A percentile compares a stretch with the other conserved stretches of the same genome.
Conservation (phyloP, 2,888 invertebrate genomes). For the Octonoba sinensis region DNA sequence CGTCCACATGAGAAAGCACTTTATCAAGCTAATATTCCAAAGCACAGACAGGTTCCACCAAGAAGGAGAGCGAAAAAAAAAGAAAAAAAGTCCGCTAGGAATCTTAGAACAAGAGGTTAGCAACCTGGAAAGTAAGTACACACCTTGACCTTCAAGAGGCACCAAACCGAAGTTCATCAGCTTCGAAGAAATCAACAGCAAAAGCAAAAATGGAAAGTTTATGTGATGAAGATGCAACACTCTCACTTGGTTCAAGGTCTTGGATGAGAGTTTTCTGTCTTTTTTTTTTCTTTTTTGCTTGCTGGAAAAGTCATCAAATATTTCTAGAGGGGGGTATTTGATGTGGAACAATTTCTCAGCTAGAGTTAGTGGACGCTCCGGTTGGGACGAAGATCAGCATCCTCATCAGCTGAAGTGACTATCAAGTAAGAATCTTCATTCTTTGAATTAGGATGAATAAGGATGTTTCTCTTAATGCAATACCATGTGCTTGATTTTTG, state of each 20-base stretch:
- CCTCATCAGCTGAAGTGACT: not conserved
- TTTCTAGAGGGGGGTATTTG: constrained; percentile 13
- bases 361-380: constrained; percentile 1
- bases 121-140: constrained; percentile 32
- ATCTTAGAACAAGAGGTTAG: constrained; percentile 30
- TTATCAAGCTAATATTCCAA: too few species aligned
- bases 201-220: constrained; percentile 24
- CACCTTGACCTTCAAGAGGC: constrained; percentile 57
- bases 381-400: not conserved
- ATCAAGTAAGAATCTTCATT: not conserved
- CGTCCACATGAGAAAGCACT: too few species aligned
- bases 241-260: constrained; percentile 53
- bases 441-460: not conserved
- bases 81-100: too few species aligned
- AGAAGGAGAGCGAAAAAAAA: too few species aligned
- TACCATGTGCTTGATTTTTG: too few species aligned
- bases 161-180: constrained; percentile 32
- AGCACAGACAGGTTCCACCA: too few species aligned
- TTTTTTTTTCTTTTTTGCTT: not conserved
- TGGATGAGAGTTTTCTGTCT: constrained; percentile 17
- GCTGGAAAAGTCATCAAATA: constrained; percentile 28
- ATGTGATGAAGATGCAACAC: constrained; percentile 38
- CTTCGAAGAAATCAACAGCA: constrained; percentile 19
- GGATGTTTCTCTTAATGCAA: not conserved
- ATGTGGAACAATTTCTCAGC: not conserved